These are phyloP conservation scores for Spea bombifrons DNA, from an alignment of 2,113 vertebrate genomes.

Conservation along the genomic window DNA sequence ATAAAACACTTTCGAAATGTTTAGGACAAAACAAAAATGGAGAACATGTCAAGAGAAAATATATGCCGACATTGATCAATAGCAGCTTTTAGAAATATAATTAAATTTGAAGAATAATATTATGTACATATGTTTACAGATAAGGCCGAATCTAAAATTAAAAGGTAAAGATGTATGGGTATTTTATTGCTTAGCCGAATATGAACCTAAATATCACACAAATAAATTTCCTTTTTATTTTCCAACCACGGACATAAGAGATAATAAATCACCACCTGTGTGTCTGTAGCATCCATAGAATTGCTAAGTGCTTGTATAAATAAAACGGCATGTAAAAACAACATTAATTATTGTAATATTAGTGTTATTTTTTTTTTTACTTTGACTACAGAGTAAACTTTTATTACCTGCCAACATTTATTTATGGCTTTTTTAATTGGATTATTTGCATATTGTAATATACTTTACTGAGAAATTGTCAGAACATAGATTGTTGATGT, in stretches of 20 bases:
- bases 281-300: slow-evolving; percentile 19
- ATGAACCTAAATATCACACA: neutral
- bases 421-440: slow-evolving; percentile 37
- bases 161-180: neutral
- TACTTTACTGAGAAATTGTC: neutral
- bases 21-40: no score
- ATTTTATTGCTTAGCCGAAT: neutral
- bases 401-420: slow-evolving; percentile 25
- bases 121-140: neutral
- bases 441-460: slow-evolving; percentile 38
- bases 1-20: no score
- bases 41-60: no score
- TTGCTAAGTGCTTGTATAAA: slow-evolving; percentile 23
- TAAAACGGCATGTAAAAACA: slow-evolving; percentile 3
- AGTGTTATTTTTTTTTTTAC: neutral
- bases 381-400: slow-evolving; percentile 1
- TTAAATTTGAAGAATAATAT: no score
- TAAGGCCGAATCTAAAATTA: neutral
- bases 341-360: slow-evolving; percentile 41
- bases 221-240: neutral
- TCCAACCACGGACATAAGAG: neutral
- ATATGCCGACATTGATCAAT: no score
- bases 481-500: neutral
- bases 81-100: no score
- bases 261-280: slow-evolving; percentile 6